Base-by-base conservation (phyloP, 2,113 vertebrate species). In the Indicator maculatus region DNA sequence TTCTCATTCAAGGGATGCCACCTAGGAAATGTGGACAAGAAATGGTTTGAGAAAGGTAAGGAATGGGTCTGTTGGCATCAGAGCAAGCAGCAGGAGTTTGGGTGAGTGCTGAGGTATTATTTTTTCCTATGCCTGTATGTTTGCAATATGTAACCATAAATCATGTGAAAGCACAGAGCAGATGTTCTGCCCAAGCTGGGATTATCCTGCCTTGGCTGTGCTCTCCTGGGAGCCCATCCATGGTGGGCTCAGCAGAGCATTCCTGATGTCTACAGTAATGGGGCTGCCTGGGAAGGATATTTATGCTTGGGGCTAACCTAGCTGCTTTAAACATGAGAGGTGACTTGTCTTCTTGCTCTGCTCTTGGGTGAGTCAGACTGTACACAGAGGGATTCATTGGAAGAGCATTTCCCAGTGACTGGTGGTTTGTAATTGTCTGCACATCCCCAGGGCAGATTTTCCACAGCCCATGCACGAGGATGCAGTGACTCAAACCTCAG, bases 301-400 rank as follows among this genome's bases (percentile, higher is more conserved):
- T 96, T 96, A 64, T 39, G 70, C 77, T 27, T 10, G 50, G 79
- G 87, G 71, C 87, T 91, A 86, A 84, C 86, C 45, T 75, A 50
- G 16, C 13, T 70, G 92, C 88, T 92, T 81, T 31, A 70, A 70
- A 83, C 88, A 86, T 6, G 50, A 94, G 94, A 92, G 55, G 55
- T 94, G 95, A 76, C 76, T 91, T 58, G 89, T 86, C 89, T 67
- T 82, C 71, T 55, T 89, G 14, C 78, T 87, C 93, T 97, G 83
- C 90, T 90, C 85, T 90, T 16, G 14, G 79, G 72, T 97, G 97
- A 97, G 79, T 96, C 97, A 97, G 92, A 28, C 60, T 23, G 56
- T 10, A 26, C 5, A 26, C 93, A 97, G 82, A 73, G 6, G 8
- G 72, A 71, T 77, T 86, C 17, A 5, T 6, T 50, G 44, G 55